These are phyloP conservation scores for Indicator maculatus DNA, from an alignment of 2,113 vertebrate species.

Conservation along the genomic window DNA sequence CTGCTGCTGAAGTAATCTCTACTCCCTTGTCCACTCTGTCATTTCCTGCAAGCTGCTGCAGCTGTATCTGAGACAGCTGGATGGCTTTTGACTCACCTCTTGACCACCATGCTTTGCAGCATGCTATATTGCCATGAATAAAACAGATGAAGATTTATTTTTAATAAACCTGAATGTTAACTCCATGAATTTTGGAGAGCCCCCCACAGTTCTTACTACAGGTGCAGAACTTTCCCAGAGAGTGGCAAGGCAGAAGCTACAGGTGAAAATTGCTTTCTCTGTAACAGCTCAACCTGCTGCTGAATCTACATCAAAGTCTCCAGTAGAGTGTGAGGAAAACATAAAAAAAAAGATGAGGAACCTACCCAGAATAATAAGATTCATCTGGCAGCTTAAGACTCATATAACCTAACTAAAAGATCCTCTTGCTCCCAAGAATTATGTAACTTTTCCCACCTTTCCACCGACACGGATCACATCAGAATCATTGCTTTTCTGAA, in stretches of 20 bases:
- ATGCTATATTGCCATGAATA: background rate
- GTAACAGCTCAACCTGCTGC: background rate
- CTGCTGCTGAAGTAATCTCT: background rate
- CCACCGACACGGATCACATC: background rate
- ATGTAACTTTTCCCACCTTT: background rate
- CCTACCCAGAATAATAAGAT: background rate
- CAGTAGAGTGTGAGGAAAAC: background rate
- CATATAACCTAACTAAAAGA: background rate
- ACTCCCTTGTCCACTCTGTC: background rate
- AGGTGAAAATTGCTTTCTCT: background rate
- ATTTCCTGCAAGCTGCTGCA: background rate
- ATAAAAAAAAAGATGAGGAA: background rate
- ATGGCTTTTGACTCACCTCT: background rate
- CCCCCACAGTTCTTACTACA: accelerated
- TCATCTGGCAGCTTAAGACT: background rate
- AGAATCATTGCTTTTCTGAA: constrained; percentile 8
- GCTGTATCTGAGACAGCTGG: background rate
- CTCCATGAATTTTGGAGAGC: background rate
- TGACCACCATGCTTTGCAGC: background rate
- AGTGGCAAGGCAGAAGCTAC: background rate
- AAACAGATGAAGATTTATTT: background rate
- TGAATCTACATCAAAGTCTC: background rate
- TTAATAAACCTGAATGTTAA: background rate
- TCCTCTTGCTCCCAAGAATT: background rate
- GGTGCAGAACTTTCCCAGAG: background rate